phyloP scores from a whole-genome alignment of 1,140 invertebrate species.

The Hesperophylax magnus region DNA sequence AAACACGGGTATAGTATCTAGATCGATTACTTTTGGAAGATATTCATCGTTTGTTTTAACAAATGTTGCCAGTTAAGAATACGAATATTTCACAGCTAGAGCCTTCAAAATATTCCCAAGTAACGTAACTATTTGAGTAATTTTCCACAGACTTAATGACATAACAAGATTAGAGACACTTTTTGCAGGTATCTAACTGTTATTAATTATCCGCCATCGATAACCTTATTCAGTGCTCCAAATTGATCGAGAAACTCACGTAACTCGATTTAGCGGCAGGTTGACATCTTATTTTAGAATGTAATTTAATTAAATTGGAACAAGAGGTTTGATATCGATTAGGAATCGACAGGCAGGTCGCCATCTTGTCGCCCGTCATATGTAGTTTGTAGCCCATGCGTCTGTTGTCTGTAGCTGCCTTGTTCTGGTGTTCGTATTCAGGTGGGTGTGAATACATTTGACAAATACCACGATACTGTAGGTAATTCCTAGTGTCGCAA shows the following conservation, averaged over 20 bases:
- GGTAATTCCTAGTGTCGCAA: conserved; percentile 39
- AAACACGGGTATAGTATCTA: too few relatives aligned
- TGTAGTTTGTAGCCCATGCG: background rate
- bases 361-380: conserved; percentile 33
- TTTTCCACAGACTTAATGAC: too few relatives aligned
- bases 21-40: too few relatives aligned
- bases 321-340: conserved; percentile 32
- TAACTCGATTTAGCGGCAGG: background rate
- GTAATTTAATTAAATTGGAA: conserved; percentile 23
- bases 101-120: too few relatives aligned
- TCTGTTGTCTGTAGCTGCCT: background rate
- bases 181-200: background rate
- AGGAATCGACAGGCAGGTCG: conserved; percentile 40
- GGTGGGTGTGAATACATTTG: conserved; percentile 45
- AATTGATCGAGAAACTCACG: conserved; percentile 8
- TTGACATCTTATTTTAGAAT: conserved; percentile 36
- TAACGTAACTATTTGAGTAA: too few relatives aligned
- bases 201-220: background rate
- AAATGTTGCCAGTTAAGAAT: too few relatives aligned
- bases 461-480: conserved; percentile 34
- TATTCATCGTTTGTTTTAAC: too few relatives aligned
- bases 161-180: too few relatives aligned
- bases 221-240: background rate
- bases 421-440: background rate
- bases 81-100: too few relatives aligned